Base-by-base conservation (phyloP, 2,888 invertebrate species). In the Latrodectus hesperus region DNA sequence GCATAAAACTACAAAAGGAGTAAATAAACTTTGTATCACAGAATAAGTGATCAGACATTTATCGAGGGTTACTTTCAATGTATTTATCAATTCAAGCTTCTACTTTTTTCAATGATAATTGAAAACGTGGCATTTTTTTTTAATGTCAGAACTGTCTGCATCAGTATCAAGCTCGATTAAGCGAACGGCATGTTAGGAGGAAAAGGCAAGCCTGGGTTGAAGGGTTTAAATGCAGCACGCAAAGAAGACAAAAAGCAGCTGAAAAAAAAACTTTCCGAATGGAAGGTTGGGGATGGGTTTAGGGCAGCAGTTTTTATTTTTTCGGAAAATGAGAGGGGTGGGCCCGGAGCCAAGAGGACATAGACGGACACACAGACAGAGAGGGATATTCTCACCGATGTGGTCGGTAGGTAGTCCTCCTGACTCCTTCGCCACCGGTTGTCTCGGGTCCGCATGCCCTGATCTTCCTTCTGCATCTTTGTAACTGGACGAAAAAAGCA, bases 361-460 rank as follows among this genome's bases (percentile, higher is more conserved):
- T 51, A 71, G 83, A 85, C 85, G 86, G 81, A 86, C 86, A 74
- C 64, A 86, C 81, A 85, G 67, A 85, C 75, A 80, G 80, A 52
- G 74, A 65, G 53, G 84, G 64, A 53, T 70, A 68, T 81, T 79
- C 81, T 86, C 81, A 81, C 86, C 81, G 76, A 81, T 71, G 84
- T 76, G 75, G 77, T 86, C 81, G 70, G 81, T 73, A 53, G 85
- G 74, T 70, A 85, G 85, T 86, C 86, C 86, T 86, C 93, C 93
- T 93, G 92, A 93, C 93, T 90, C 93, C 93, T 90, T 93, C 93
- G 89, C 93, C 92, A 90, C 93, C 81, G 52, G 77, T 64, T 71
- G 71, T 81, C 86, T 74, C 81, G 68, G 65, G 55, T 64, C 38
- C 55, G 73, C 65, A 72, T 71, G 17, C 60, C 49, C 80, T 74